Base-by-base conservation (phyloP, 2,113 vertebrate species). In the Lagenorhynchus albirostris region DNA sequence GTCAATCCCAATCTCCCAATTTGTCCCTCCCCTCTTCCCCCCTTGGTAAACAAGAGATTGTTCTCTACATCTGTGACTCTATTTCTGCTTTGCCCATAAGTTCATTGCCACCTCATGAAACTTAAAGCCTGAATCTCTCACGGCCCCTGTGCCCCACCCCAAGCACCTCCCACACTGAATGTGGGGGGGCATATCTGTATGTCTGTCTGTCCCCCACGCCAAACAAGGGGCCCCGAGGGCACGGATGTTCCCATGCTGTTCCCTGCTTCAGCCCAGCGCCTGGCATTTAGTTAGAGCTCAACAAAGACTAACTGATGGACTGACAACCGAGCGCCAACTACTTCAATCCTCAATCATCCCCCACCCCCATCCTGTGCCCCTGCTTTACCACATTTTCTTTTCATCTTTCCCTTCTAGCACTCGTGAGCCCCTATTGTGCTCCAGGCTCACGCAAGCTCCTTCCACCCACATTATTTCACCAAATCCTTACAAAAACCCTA, bases 231-330 rank as follows among this genome's bases (percentile, higher is more conserved):
- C 20, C 70, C 36, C 25, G 26, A 36, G 65, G 74, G 13, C 63
- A 91, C 50, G 33, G 41, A 10, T 0, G 0, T 13, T 9, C n/a
- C 68, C 41, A 8, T 6, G 3, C 1, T 2, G 9, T 36, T 25
- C 77, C 58, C 60, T 11, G 31, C 33, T 71, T 21, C 25, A 6
- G 65, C 25, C 18, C 26, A 13, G 50, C 0, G 0, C 74, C 44
- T 10, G n/a, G 44, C 63, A 4, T 41, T 9, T 9, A 8, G 50
- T 53, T 2, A 3, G 25, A 2, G 26, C 55, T 70, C 50, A 8
- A 8, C 38, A 26, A 38, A 74, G 70, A 63, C 12, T 1, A 11
- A 21, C 0, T 4, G 23, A 31, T 0, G 10, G 12, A 10, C n/a
- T 31, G 65, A 31, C n/a, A 65, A 12, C 50, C 8, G 25, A 20